Evolutionary conservation across 2,113 vertebrate species (phyloP).

Genomic region (Sinocyclocheilus rhinocerous): DNA sequence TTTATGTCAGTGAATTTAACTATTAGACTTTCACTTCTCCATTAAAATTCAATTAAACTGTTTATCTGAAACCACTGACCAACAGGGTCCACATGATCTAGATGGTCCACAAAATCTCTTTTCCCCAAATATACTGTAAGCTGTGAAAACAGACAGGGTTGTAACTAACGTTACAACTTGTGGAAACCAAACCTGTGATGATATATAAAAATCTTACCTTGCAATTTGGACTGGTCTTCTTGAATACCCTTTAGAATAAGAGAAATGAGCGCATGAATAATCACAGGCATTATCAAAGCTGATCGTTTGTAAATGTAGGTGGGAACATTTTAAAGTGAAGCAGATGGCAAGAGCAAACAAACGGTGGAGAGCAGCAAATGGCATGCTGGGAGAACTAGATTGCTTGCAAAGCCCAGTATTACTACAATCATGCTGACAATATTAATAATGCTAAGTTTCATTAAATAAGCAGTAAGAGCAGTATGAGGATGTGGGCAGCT

Average conservation of each 20-base stretch:
- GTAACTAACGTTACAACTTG: neutral
- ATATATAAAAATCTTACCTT: slow-evolving; percentile 67
- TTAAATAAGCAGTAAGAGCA: neutral
- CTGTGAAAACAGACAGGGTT: slow-evolving; percentile 63
- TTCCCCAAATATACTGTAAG: slow-evolving; percentile 90
- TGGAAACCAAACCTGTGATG: neutral
- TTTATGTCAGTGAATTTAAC: neutral
- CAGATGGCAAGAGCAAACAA: slow-evolving; percentile 9
- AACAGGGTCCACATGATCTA: slow-evolving; percentile 89
- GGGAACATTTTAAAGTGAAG: neutral
- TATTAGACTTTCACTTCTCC: neutral
- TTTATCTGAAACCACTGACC: slow-evolving; percentile 73
- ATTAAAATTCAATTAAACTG: neutral
- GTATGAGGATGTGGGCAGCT: neutral
- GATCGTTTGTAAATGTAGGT: neutral
- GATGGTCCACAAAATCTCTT: slow-evolving; percentile 90
- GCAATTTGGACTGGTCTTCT: slow-evolving; percentile 81
- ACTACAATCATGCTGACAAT: neutral
- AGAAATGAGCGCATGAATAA: neutral
- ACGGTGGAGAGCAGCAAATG: slow-evolving; percentile 8
- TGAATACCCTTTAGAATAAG: slow-evolving; percentile 71
- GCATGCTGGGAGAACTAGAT: neutral
- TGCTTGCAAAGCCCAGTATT: neutral
- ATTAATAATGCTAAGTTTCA: neutral
- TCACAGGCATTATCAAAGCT: neutral